Base-by-base conservation (phyloP, 2,888 invertebrate genomes). In the Cyclophora albipunctata region DNA sequence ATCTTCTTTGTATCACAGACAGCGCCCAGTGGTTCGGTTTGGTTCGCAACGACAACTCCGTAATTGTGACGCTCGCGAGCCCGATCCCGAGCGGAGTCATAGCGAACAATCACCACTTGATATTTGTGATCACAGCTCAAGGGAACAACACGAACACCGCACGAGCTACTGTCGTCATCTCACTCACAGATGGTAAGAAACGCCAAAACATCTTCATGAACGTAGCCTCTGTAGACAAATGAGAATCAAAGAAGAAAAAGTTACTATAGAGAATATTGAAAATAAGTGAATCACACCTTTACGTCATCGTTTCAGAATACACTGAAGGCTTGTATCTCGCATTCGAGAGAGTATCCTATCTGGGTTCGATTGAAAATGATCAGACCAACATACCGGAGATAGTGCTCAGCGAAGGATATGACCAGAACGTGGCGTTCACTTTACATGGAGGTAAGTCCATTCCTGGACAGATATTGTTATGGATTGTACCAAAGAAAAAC, bases 1-100 rank as follows among this genome's bases (percentile, higher is more conserved):
- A 20, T 20, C 20, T 20, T 20, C 20, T 20, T 20, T 20, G 1
- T 20, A 3, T 66, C 68, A 41, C 58, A 74, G 74, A 66, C 4
- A 45, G 64, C 34, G 47, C 69, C 0, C 57, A 63, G 34, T 72
- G 68, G 66, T 75, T 71, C 45, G 45, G 34, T n/a, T 44, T 67
- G 37, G 37, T 41, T 6, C 51, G 40, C 5, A 34, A 42, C 7
- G 60, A 42, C 33, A 66, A 67, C 47, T 53, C 57, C 0, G 54
- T 53, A 3, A 59, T 47, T 34, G 42, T 71, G 42, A 47, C 34
- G 2, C 34, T 59, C 33, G 34, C 53, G 7, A 54, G 48, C 33
- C 50, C 64, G 3, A 64, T 73, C 40, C 69, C 73, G 3, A 48
- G 58, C 3, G 59, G 60, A n/a, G 58, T 69, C 2, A 20, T 71